A percentile compares a stretch with the other conserved stretches of the same genome.
Evolutionary conservation across 2,888 invertebrate genomes (phyloP).

Genomic region (Agrotis puta): DNA sequence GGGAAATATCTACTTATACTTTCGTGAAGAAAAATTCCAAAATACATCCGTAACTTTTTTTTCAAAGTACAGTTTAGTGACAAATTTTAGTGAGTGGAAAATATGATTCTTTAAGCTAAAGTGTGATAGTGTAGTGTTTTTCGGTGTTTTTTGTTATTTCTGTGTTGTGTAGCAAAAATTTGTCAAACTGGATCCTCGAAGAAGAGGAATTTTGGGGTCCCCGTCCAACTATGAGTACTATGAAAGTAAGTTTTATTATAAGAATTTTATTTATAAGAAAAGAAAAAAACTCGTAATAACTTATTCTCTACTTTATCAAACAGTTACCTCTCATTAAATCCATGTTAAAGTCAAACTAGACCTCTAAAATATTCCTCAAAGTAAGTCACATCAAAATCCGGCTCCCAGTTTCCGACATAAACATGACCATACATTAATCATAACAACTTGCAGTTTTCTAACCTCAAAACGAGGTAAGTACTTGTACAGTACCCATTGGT

Average conservation of each 20-base stretch:
- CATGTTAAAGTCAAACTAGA: neutral
- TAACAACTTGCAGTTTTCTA: conserved; percentile 61
- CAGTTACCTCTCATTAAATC: too few relatives aligned
- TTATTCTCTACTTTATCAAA: neutral
- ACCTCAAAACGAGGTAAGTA: conserved; percentile 66
- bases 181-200: conserved; percentile 81
- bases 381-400: conserved; percentile 3
- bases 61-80: neutral
- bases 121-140: conserved; percentile 62
- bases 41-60: neutral
- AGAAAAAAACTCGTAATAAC: neutral
- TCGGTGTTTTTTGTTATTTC: conserved; percentile 43
- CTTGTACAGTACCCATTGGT: conserved; percentile 50
- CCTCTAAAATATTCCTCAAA: neutral
- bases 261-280: neutral
- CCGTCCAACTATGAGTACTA: conserved; percentile 67
- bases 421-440: conserved; percentile 31
- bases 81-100: conserved; percentile 18
- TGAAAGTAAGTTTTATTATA: conserved; percentile 70
- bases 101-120: conserved; percentile 10
- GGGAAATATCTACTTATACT: conserved; percentile 11
- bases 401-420: conserved; percentile 21
- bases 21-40: conserved; percentile 9
- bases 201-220: conserved; percentile 77
- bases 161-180: conserved; percentile 48